These are phyloP conservation scores for Gallinago stenura DNA, from an alignment of 2,797 vertebrate genomes.

Conservation along the genomic window DNA sequence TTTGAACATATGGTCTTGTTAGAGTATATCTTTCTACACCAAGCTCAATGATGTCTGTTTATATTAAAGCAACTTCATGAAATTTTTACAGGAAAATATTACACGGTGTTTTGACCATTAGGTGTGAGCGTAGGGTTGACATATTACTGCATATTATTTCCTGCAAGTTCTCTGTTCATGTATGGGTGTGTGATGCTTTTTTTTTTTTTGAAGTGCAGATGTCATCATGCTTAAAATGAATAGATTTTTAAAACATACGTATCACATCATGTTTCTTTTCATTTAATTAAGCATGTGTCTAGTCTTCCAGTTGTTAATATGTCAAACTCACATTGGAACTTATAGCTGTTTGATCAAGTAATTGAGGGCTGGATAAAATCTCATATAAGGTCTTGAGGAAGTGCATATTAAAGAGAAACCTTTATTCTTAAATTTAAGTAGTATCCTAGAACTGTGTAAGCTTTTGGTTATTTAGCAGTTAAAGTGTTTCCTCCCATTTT, in stretches of 20 bases:
- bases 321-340: neutral
- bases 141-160: constrained; percentile 14
- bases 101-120: neutral
- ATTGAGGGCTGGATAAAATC: neutral
- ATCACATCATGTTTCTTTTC: neutral
- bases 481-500: constrained; percentile 48
- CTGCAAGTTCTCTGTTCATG: neutral
- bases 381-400: neutral
- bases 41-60: neutral
- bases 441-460: neutral
- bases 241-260: neutral
- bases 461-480: constrained; percentile 6
- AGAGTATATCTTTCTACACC: neutral
- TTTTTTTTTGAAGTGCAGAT: neutral
- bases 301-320: neutral
- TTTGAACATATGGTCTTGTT: neutral
- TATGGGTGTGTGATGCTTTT: neutral
- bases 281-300: neutral
- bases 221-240: neutral
- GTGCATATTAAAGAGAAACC: neutral
- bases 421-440: neutral
- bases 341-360: neutral
- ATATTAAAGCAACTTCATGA: neutral
- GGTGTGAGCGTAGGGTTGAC: neutral
- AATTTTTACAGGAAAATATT: neutral